Evolutionary conservation across 2,113 vertebrate genomes (phyloP).

Genomic region (Hylia prasina): DNA sequence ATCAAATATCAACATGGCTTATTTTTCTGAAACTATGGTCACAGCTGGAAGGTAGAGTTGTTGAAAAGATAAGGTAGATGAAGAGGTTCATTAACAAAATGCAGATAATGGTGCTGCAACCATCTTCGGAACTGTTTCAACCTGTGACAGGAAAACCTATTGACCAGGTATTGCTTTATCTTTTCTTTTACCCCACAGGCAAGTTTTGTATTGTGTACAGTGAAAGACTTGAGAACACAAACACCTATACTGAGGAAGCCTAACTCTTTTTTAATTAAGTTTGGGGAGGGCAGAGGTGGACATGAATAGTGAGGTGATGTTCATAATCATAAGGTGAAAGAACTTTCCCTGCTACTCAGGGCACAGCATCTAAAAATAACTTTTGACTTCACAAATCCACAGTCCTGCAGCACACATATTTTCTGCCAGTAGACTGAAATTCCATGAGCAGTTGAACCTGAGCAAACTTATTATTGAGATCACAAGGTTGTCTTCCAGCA

Average conservation of each 20-base stretch:
- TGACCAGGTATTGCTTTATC: not conserved
- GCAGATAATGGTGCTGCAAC: not conserved
- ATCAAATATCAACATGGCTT: not conserved
- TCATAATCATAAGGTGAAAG: not conserved
- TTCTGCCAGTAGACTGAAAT: not conserved
- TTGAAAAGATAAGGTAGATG: not conserved
- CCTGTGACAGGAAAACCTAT: not conserved
- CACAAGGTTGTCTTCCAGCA: not conserved
- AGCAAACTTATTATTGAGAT: not conserved
- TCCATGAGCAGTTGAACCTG: not conserved
- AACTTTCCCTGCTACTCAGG: not conserved
- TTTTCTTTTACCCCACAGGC: not conserved
- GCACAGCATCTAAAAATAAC: not conserved
- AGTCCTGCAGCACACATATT: not conserved
- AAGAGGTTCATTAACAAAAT: not conserved
- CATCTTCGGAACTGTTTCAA: not conserved
- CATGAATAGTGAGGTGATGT: not conserved
- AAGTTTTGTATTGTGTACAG: not conserved
- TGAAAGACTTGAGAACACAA: not conserved
- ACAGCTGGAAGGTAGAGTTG: rapidly evolving
- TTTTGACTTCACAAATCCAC: not conserved
- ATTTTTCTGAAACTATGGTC: not conserved
- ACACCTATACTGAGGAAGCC: not conserved
- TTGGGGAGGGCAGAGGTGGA: rapidly evolving
- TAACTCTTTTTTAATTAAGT: not conserved